A percentile compares a stretch with the other conserved stretches of the same genome.
Conservation (phyloP, 1,140 invertebrate genomes). For the Drosophila biarmipes region DNA sequence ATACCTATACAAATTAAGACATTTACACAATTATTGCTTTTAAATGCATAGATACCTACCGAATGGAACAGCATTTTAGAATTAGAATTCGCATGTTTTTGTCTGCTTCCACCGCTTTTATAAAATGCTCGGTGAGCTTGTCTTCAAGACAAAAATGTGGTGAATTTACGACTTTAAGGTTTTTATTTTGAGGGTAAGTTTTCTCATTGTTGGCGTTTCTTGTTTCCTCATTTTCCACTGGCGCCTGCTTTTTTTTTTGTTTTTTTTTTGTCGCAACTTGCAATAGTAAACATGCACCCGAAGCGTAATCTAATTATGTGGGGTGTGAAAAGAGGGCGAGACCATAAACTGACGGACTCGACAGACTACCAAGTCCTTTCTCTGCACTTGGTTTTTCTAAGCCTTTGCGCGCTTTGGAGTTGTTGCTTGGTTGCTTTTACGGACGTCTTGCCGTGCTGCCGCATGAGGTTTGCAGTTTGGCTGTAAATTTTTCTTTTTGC, state of each 20-base stretch:
- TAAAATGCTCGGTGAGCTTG: too few species aligned
- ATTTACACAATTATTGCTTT: too few species aligned
- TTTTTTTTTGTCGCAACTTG: slow-evolving; percentile 17
- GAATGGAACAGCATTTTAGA: too few species aligned
- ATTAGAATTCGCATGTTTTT: too few species aligned
- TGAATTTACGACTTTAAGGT: too few species aligned
- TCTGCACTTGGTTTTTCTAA: neutral
- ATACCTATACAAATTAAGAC: too few species aligned
- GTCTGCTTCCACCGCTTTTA: too few species aligned
- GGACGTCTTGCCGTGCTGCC: slow-evolving; percentile 47
- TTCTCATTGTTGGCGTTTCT: slow-evolving; percentile 12
- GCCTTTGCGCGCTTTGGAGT: neutral
- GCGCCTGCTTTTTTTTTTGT: slow-evolving; percentile 6
- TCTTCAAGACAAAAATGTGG: too few species aligned
- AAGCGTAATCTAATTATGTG: slow-evolving; percentile 70
- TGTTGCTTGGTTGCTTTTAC: slow-evolving; percentile 31
- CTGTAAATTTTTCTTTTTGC: neutral
- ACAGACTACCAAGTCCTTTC: neutral
- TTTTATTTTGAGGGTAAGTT: too few species aligned
- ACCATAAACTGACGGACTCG: slow-evolving; percentile 35
- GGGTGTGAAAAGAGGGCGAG: slow-evolving; percentile 34
- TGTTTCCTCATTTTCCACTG: slow-evolving; percentile 21
- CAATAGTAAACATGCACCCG: slow-evolving; percentile 60
- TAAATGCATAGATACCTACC: too few species aligned
- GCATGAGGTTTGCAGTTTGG: slow-evolving; percentile 47